Percentiles rank a stretch among this genome's conserved stretches.
Evolutionary conservation across 2,797 vertebrate species (phyloP).

Genomic region (Perdix hodgsoniae): DNA sequence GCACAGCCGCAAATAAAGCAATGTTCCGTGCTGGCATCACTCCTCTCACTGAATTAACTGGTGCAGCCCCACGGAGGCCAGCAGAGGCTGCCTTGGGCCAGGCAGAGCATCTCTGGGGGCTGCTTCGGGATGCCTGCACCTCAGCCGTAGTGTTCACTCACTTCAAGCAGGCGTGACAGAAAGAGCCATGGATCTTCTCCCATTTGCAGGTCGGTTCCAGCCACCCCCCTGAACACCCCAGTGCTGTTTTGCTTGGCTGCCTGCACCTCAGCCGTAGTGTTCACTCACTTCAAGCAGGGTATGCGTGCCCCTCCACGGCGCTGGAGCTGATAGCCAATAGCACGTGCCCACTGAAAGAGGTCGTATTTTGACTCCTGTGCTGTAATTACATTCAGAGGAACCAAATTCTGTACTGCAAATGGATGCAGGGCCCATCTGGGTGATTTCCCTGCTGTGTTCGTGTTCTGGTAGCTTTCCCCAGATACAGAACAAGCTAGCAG

Average conservation of each 20-base stretch:
- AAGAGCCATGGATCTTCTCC: background rate
- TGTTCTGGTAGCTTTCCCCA: background rate
- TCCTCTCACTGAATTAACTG: background rate
- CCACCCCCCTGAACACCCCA: background rate
- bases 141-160: background rate
- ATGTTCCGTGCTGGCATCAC: background rate
- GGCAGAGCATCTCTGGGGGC: background rate
- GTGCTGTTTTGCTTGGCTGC: background rate
- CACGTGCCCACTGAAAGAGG: background rate
- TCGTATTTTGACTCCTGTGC: background rate
- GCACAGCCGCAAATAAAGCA: background rate
- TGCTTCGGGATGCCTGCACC: background rate
- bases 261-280: too few relatives aligned
- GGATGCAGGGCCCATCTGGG: fast-evolving
- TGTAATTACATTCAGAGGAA: background rate
- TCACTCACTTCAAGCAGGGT: too few relatives aligned
- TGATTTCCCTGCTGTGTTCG: background rate
- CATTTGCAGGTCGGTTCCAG: background rate
- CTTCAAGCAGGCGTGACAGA: background rate
- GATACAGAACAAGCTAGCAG: background rate
- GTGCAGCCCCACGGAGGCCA: background rate
- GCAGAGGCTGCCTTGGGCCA: background rate
- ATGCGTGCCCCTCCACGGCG: background rate
- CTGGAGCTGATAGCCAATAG: too few relatives aligned
- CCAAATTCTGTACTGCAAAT: background rate